Evolutionary conservation across 2,113 vertebrate genomes (phyloP), one percentile per base, ranked within the genome.

Genomic region (Poeciliopsis prolifica): DNA sequence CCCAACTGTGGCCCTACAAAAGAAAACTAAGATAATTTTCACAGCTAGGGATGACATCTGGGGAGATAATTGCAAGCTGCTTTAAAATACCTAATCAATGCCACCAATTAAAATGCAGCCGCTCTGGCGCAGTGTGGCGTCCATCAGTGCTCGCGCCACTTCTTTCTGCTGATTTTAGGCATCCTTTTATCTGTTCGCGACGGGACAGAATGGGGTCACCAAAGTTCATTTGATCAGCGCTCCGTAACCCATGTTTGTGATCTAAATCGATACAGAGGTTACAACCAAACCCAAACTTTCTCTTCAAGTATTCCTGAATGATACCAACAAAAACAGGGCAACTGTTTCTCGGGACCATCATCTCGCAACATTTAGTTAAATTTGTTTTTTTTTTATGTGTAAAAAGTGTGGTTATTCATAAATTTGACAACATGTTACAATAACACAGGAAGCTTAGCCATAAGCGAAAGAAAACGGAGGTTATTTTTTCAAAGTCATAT

Each of bases 11-110:
- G 65, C 37, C 42, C 33, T 28, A 31, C 14, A 73, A 61, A 28
- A 78, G 72, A 67, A 83, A 85, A 68, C 69, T 65, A 61, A 54
- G 37, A 74, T 0, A 8, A 80, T 87, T 76, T 86, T 65, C 75
- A 61, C 29, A 72, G 66, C 58, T 33, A 4, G 68, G 76, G 76
- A 83, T 28, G 11, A 79, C 84, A 71, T 72, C 76, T 11, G 28
- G 51, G 10, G 54, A 79, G 77, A 71, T 67, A 71, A 82, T 85
- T 82, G 61, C 75, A 31, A 0, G 74, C 63, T 29, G 74, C 67
- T 10, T 81, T 75, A 80, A 89, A 74, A 86, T 70, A 81, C 28
- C 24, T 69, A 35, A 70, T 70, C 44, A 42, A 15, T 84, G 37
- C 28, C 79, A 26, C 74, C 78, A 68, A 30, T 77, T 69, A 66